phyloP scores from a whole-genome alignment of 2,888 invertebrate genomes.

The Cacoxenus indagator region DNA sequence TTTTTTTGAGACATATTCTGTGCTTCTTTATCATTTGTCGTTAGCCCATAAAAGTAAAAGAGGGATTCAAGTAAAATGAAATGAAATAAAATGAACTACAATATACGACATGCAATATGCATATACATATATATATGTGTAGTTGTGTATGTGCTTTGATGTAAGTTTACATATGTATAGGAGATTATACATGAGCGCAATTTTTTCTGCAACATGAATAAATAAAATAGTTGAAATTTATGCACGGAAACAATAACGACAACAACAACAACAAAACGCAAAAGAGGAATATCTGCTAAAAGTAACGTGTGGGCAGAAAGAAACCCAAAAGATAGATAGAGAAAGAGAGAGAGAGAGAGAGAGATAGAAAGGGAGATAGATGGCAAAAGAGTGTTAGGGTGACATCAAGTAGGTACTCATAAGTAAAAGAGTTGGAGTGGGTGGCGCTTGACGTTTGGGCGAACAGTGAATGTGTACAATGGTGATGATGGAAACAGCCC shows the following conservation, averaged over 20 bases:
- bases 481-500: too few relatives aligned
- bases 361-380: too few relatives aligned
- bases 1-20: neutral
- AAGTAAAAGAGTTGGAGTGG: too few relatives aligned
- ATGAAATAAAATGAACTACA: neutral
- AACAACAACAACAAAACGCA: neutral
- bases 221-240: slow-evolving; percentile 25
- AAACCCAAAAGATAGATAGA: too few relatives aligned
- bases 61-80: neutral
- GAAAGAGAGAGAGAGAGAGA: too few relatives aligned
- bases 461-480: too few relatives aligned
- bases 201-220: slow-evolving; percentile 11
- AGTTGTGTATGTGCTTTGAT: neutral
- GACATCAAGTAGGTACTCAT: too few relatives aligned
- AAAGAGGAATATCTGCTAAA: neutral
- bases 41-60: neutral
- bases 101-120: neutral
- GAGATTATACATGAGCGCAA: neutral
- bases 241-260: neutral
- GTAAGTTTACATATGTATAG: neutral
- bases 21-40: neutral
- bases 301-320: too few relatives aligned
- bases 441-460: too few relatives aligned
- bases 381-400: too few relatives aligned
- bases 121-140: neutral